Evolutionary conservation across 2,888 invertebrate genomes (phyloP).

Genomic region (Phragmatobia fuliginosa): DNA sequence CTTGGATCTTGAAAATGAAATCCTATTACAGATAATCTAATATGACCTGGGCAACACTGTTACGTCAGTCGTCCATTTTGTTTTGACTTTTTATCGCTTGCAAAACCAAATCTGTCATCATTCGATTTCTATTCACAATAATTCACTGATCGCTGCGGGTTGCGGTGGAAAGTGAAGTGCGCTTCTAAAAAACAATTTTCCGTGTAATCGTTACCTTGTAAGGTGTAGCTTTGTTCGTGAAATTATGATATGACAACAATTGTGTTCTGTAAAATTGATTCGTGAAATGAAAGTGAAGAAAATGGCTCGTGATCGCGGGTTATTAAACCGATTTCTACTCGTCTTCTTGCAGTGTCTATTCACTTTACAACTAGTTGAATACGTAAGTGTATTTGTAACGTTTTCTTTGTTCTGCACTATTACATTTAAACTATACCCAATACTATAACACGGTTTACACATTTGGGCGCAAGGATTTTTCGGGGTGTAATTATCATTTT

Average conservation of each 20-base stretch:
- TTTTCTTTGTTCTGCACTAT: constrained; percentile 61
- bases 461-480: too few species aligned
- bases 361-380: constrained; percentile 66
- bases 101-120: constrained; percentile 32
- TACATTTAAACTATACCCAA: constrained; percentile 36
- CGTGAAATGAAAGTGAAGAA: constrained; percentile 61
- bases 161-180: constrained; percentile 37
- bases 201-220: constrained; percentile 30
- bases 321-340: constrained; percentile 65
- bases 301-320: constrained; percentile 67
- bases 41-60: not conserved
- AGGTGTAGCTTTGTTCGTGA: constrained; percentile 46
- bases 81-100: constrained; percentile 27
- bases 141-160: constrained; percentile 28
- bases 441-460: constrained; percentile 7
- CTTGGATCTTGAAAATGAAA: not conserved
- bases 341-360: constrained; percentile 70
- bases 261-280: constrained; percentile 52
- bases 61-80: constrained; percentile 42
- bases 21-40: not conserved
- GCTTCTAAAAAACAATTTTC: constrained; percentile 27
- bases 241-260: constrained; percentile 73
- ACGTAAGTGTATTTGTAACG: constrained; percentile 67
- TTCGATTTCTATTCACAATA: constrained; percentile 40
- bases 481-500: not conserved